These are phyloP conservation scores for Pissodes strobi DNA, from an alignment of 1,140 invertebrate genomes.

Conservation along the genomic window DNA sequence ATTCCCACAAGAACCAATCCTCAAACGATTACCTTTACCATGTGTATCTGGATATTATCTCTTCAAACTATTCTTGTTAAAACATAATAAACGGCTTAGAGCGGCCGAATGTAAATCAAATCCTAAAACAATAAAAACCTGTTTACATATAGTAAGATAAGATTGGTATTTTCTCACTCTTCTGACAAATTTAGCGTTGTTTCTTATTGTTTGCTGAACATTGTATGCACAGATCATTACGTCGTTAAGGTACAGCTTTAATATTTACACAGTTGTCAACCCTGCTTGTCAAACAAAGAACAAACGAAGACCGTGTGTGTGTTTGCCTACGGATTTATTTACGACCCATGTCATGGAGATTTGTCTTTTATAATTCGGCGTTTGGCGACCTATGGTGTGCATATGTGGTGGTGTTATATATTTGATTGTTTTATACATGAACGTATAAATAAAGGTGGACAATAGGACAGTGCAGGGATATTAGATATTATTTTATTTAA, in stretches of 20 bases:
- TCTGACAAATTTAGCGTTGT: constrained; percentile 33
- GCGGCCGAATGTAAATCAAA: constrained; percentile 11
- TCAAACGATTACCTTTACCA: no score
- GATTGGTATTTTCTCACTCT: constrained; percentile 32
- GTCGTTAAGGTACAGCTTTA: constrained; percentile 34
- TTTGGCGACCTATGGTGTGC: no score
- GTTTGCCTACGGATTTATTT: constrained; percentile 19
- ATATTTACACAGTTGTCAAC: constrained; percentile 36
- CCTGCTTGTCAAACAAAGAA: constrained; percentile 38
- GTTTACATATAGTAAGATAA: constrained; percentile 30
- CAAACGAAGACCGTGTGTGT: constrained; percentile 34
- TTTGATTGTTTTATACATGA: no score
- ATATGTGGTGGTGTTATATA: no score
- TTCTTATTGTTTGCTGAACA: constrained; percentile 24
- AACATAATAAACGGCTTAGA: background rate
- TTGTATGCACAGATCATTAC: constrained; percentile 36
- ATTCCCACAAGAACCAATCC: no score
- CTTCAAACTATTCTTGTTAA: background rate
- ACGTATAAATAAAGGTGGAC: no score
- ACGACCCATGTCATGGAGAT: constrained; percentile 4
- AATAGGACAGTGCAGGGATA: no score
- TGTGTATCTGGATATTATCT: no score
- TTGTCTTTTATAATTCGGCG: no score
- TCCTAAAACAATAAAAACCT: constrained; percentile 34
- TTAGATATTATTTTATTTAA: no score